Evolutionary conservation across 2,113 vertebrate genomes (phyloP).

Genomic region (Pluvialis apricaria): DNA sequence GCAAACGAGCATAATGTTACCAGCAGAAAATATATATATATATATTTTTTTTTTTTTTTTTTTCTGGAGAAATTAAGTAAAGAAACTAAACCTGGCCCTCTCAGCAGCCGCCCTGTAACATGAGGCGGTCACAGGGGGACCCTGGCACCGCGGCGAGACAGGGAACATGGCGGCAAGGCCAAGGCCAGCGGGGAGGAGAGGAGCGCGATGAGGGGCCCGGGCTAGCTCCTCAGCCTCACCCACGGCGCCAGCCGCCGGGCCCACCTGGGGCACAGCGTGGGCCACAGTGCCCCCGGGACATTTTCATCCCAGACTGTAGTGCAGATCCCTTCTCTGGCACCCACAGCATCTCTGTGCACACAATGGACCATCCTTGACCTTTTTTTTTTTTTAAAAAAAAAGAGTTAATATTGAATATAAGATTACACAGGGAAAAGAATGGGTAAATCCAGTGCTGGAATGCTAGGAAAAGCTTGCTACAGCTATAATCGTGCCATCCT

Average conservation of each 20-base stretch:
- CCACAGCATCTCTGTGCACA: fast-evolving
- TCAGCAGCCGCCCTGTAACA: fast-evolving
- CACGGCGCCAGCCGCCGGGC: neutral
- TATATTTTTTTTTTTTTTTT: too few relatives aligned
- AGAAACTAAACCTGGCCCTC: neutral
- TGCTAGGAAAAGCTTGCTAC: neutral
- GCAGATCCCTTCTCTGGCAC: neutral
- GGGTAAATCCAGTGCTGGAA: neutral
- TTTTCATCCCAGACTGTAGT: neutral
- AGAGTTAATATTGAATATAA: neutral
- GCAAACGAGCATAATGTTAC: neutral
- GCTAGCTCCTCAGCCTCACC: neutral
- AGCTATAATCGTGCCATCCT: fast-evolving
- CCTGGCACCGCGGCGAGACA: fast-evolving
- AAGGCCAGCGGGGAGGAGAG: neutral
- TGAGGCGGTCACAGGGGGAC: too few relatives aligned
- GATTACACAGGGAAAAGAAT: neutral
- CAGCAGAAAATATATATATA: neutral
- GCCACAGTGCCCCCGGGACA: fast-evolving
- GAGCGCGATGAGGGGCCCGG: fast-evolving
- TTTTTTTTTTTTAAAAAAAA: neutral
- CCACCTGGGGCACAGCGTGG: fast-evolving
- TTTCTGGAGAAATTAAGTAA: neutral
- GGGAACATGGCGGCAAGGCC: neutral
- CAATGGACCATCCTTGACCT: fast-evolving